phyloP scores from a whole-genome alignment of 2,113 vertebrate genomes.

The Hyaena hyaena region DNA sequence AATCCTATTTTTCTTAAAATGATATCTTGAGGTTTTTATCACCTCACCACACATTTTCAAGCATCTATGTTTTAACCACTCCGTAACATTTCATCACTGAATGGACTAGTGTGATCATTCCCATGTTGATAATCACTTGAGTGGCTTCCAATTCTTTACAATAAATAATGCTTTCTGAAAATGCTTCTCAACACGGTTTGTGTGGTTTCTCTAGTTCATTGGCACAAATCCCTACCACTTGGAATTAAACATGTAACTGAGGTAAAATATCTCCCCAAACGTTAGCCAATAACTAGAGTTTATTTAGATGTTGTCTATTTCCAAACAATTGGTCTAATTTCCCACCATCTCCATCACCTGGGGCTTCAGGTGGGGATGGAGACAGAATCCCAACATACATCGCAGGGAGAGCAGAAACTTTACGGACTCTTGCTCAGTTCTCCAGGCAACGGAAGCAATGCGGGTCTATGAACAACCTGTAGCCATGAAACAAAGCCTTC shows the following conservation, averaged over 20 bases:
- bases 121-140: neutral
- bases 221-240: neutral
- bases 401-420: neutral
- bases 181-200: neutral
- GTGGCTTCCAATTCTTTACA: neutral
- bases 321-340: neutral
- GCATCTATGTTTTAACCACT: neutral
- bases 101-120: neutral
- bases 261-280: neutral
- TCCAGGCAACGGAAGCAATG: neutral
- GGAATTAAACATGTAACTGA: neutral
- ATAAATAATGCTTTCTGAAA: neutral
- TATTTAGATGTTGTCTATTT: neutral
- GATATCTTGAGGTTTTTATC: neutral
- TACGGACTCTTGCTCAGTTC: neutral
- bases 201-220: neutral
- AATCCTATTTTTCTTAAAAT: conserved; percentile 2
- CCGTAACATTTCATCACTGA: neutral
- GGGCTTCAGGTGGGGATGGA: neutral
- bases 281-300: neutral
- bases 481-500: neutral
- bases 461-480: neutral
- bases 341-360: no score
- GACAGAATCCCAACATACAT: neutral
- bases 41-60: neutral